phyloP scores from a whole-genome alignment of 2,888 invertebrate species.

The Halocaridina rubra region DNA sequence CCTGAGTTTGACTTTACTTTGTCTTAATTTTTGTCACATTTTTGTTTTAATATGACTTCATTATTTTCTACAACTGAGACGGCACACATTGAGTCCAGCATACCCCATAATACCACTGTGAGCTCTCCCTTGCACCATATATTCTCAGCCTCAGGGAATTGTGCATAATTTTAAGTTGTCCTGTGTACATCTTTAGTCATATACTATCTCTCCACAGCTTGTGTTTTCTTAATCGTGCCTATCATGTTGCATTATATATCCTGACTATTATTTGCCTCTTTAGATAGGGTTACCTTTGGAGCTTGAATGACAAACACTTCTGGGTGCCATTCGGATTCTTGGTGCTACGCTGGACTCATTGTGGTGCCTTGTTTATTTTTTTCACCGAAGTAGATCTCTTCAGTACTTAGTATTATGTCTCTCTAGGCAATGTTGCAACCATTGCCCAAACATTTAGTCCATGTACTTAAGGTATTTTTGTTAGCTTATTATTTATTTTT shows the following conservation, averaged over 20 bases:
- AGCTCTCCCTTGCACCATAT: slow-evolving; percentile 45
- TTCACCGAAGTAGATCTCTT: slow-evolving; percentile 37
- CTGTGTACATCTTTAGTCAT: background rate
- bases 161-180: slow-evolving; percentile 48
- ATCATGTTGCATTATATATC: too few species aligned
- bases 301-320: background rate
- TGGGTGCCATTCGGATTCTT: slow-evolving; percentile 37
- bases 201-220: background rate
- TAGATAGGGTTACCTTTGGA: slow-evolving; percentile 32
- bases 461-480: too few species aligned
- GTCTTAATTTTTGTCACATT: background rate
- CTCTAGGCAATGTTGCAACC: slow-evolving; percentile 54
- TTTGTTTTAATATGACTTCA: background rate
- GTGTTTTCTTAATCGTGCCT: too few species aligned
- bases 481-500: slow-evolving; percentile 40
- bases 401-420: slow-evolving; percentile 56
- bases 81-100: slow-evolving; percentile 38
- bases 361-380: background rate
- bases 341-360: slow-evolving; percentile 19
- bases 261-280: too few species aligned
- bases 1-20: slow-evolving; percentile 28
- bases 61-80: background rate
- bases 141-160: slow-evolving; percentile 59
- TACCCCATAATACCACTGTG: slow-evolving; percentile 14
- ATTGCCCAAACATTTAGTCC: too few species aligned